Base-by-base conservation (phyloP, 2,888 invertebrate genomes). In the Lutraria lutraria region DNA sequence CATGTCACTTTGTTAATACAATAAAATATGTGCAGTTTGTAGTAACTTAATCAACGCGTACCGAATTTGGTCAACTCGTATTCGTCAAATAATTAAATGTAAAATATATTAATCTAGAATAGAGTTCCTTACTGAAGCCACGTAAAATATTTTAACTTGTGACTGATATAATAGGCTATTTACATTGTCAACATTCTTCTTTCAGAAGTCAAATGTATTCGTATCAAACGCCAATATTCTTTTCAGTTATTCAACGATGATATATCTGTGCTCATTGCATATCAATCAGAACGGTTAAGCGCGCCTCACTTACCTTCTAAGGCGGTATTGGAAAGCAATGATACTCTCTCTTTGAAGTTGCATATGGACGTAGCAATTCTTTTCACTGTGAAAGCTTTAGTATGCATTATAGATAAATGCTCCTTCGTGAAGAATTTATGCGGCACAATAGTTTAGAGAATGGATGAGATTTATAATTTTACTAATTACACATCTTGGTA, bases 401-500 rank as follows among this genome's bases (percentile, higher is more conserved):
- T n/a, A 13, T 68, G 60, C 21, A 60, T 60, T 60, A 12, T 19
- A 60, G n/a, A 19, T 60, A 60, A n/a, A 60, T 68, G 13, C 25
- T 68, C 25, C 12, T n/a, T 56, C 0, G 3, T 56, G 3, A 56
- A 25, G 63, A 43, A 68, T n/a, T 25, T 68, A 25, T 25, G 63
- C 25, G 13, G 25, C 63, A 10, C n/a, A 25, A 25, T 68, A 68
- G 63, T 68, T 68, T 25, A 6, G 25, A 68, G n/a, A 6, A 68
- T 68, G 63, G 63, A 68, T 25, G 63, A 68, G 6, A 25, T 34
- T 31, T 31, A 76, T 31, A 76, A 76, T 34, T 19, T 76, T 3
- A 76, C 76, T 31, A 76, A 76, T 34, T 76, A 34, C 31, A 76
- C 76, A 76, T 56, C 16, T 56, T 68, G 13, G n/a, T 76, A 31